These are phyloP conservation scores for Drosophila kurseongensis DNA, from an alignment of 1,140 invertebrate species.

Conservation along the genomic window DNA sequence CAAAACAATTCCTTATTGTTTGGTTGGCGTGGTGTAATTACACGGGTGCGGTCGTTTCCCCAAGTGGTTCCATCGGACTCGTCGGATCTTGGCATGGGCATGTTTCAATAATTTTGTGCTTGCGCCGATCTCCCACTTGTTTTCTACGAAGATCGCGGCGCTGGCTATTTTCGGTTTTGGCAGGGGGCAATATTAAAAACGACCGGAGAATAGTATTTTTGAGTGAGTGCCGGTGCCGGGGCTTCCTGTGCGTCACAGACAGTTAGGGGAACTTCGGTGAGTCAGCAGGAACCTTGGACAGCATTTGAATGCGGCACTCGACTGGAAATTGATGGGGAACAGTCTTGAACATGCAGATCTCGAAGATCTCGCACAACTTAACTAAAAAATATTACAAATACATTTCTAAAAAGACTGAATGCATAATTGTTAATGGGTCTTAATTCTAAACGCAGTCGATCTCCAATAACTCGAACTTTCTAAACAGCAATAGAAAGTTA, in stretches of 20 bases:
- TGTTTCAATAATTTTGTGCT: conserved; percentile 66
- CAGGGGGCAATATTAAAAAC: conserved; percentile 48
- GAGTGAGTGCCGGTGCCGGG: conserved; percentile 18
- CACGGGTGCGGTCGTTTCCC: conserved; percentile 48
- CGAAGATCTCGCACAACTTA: too few species aligned
- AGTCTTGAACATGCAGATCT: too few species aligned
- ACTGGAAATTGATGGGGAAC: not conserved
- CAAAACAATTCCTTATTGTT: conserved; percentile 32
- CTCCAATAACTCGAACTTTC: too few species aligned
- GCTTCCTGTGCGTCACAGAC: conserved; percentile 48
- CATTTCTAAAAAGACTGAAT: too few species aligned
- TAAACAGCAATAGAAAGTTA: too few species aligned
- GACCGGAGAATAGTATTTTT: conserved; percentile 19
- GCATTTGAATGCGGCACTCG: not conserved
- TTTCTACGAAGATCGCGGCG: conserved; percentile 6
- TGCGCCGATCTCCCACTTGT: conserved; percentile 54
- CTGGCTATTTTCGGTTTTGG: conserved; percentile 43
- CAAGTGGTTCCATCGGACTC: conserved; percentile 9
- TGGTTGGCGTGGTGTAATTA: conserved; percentile 41
- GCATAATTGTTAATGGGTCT: too few species aligned
- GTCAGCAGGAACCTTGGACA: conserved; percentile 24
- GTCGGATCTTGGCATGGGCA: conserved; percentile 46
- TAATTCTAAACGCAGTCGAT: too few species aligned
- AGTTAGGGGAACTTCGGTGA: conserved; percentile 1
- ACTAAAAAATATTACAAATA: too few species aligned